These are phyloP conservation scores for Netelia melanura DNA, from an alignment of 2,888 invertebrate species.

Conservation along the genomic window DNA sequence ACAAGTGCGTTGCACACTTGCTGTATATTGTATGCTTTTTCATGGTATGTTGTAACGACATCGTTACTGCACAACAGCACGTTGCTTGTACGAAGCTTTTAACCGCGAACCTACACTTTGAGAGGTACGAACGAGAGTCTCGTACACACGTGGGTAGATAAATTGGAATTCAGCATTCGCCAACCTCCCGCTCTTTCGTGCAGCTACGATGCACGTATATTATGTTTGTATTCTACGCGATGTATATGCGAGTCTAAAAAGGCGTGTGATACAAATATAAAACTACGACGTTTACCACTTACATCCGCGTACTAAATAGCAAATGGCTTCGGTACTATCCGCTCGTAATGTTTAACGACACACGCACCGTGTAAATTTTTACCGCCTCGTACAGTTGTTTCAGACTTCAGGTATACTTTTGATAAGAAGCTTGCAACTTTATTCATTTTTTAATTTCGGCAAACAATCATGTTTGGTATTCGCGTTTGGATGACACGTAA, in stretches of 20 bases:
- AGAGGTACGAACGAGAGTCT: constrained; percentile 17
- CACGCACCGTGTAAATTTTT: constrained; percentile 20
- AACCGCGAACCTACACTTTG: constrained; percentile 48
- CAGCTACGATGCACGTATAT: constrained; percentile 1
- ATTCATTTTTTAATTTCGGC: too few species aligned
- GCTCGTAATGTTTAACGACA: constrained; percentile 45
- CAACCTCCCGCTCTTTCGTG: constrained; percentile 15
- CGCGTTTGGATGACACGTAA: too few species aligned
- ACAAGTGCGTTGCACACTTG: constrained; percentile 36
- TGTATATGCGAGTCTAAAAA: constrained; percentile 1
- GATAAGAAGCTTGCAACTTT: background rate
- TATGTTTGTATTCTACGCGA: constrained; percentile 15
- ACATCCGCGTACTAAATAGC: constrained; percentile 3
- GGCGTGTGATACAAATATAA: constrained; percentile 1
- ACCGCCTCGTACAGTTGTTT: background rate
- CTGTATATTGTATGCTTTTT: constrained; percentile 8
- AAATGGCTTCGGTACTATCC: constrained; percentile 8
- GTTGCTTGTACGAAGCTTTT: constrained; percentile 32
- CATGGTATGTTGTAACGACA: constrained; percentile 41
- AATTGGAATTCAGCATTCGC: constrained; percentile 24
- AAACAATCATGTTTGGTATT: too few species aligned
- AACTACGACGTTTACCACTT: constrained; percentile 19
- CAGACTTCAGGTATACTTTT: background rate
- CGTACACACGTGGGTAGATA: constrained; percentile 36
- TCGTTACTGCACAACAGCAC: constrained; percentile 38